These are phyloP conservation scores for Actinia tenebrosa DNA, from an alignment of 64 coral and sea anemone genomes.

Conservation along the genomic window DNA sequence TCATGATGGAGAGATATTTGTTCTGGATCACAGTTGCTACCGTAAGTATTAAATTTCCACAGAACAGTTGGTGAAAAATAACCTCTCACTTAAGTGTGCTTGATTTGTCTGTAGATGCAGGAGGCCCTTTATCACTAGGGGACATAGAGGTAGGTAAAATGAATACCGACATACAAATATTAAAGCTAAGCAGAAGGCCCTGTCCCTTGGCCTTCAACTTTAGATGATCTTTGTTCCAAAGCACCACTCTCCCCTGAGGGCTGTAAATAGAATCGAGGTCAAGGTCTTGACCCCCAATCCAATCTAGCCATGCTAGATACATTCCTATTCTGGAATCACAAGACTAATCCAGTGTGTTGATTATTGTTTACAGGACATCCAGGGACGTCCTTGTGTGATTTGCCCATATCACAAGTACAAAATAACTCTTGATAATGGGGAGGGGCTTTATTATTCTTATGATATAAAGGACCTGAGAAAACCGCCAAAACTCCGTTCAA, in stretches of 20 bases:
- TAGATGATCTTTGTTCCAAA: no score
- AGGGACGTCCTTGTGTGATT: conserved; percentile 39
- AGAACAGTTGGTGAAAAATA: not conserved
- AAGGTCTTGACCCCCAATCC: no score
- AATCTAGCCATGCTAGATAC: no score
- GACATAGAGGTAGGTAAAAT: conserved; percentile 35
- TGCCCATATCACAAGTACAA: conserved; percentile 55
- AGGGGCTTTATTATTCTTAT: conserved; percentile 39
- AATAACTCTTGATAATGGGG: conserved; percentile 45
- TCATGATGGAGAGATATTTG: conserved; percentile 28
- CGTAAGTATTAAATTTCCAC: conserved; percentile 26
- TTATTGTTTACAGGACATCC: conserved; percentile 25
- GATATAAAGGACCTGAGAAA: conserved; percentile 38
- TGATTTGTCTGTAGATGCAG: conserved; percentile 35
- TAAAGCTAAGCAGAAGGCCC: no score
- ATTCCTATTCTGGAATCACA: no score
- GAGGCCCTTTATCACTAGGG: conserved; percentile 39
- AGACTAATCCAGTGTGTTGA: not conserved
- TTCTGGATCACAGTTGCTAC: conserved; percentile 48
- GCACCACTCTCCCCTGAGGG: no score
- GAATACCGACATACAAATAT: no score
- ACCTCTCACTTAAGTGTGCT: not conserved
- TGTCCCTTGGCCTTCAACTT: no score
- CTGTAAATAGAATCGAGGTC: no score
- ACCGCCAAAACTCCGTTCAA: conserved; percentile 48